These are phyloP conservation scores for Bufotes viridis DNA, from an alignment of 2,797 vertebrate species.

Conservation along the genomic window DNA sequence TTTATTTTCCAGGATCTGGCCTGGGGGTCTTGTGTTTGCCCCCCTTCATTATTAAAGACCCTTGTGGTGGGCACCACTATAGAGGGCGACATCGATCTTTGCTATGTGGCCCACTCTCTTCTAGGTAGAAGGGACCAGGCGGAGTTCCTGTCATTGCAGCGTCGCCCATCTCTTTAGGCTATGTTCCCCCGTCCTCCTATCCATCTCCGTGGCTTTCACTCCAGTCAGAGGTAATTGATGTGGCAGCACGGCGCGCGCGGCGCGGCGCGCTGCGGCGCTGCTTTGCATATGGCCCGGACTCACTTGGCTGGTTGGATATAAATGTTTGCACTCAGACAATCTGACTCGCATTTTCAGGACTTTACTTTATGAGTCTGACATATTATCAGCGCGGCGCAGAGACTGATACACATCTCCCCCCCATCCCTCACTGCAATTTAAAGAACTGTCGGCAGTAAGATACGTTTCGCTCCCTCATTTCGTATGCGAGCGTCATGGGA, in stretches of 20 bases:
- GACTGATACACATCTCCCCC: constrained; percentile 20
- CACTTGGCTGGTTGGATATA: constrained; percentile 14
- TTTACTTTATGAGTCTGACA: constrained; percentile 33
- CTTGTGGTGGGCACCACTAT: too few species aligned
- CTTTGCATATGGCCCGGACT: constrained; percentile 5
- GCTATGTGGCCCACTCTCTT: too few species aligned
- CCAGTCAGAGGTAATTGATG: constrained; percentile 30
- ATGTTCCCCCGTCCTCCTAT: not conserved
- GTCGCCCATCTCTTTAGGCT: not conserved
- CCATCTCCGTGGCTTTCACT: constrained; percentile 18
- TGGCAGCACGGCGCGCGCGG: constrained; percentile 1
- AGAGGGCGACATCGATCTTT: too few species aligned
- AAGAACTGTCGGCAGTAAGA: constrained; percentile 22
- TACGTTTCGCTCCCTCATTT: constrained; percentile 30
- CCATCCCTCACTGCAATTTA: constrained; percentile 41
- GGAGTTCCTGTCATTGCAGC: not conserved
- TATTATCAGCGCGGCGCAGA: constrained; percentile 35
- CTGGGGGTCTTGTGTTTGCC: too few species aligned
- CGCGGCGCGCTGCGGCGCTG: not conserved
- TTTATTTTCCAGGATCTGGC: too few species aligned
- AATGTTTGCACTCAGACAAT: constrained; percentile 45
- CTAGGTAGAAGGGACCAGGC: too few species aligned
- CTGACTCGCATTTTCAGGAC: constrained; percentile 14
- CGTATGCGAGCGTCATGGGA: not conserved
- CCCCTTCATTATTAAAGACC: too few species aligned